Evolutionary conservation across 2,888 invertebrate genomes (phyloP), one percentile per base, ranked within the genome.

Genomic region (Ramazzottius varieornatus): DNA sequence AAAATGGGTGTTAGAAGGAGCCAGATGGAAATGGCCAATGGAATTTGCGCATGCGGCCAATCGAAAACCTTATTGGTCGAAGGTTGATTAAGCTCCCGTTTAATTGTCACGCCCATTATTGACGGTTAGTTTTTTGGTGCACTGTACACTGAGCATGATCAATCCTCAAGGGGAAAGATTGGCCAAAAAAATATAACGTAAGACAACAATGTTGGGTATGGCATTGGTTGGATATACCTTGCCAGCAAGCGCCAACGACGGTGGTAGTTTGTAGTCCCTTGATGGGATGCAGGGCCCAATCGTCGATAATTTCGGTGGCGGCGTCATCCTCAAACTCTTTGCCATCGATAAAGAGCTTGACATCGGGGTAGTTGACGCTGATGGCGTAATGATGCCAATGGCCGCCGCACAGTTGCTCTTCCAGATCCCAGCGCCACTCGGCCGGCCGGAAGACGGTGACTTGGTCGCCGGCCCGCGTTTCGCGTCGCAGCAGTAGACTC

Each of bases 321-420:
- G 86, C 81, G 71, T 81, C 83, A 65, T 78, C 77, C 66, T 80
- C 79, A 70, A 82, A 83, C 63, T 83, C 79, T 72, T 84, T 84
- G 0, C 93, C 94, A 77, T 94, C 94, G 68, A 94, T 83, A 75
- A 82, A 87, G 67, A 94, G 80, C 68, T 71, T 72, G 24, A 91
- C 87, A 73, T 86, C 86, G 0, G 91, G 88, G 80, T 92, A 89
- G 70, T 90, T 85, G 1, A 94, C 86, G 74, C 88, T 89, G 63
- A 96, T 81, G 0, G 92, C 88, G 78, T 91, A 96, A 78, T 94
- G 93, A 80, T 98, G 96, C 96, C 96, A 98, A 73, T 90, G 86
- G 76, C 91, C 88, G 78, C 98, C 96, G 79, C 96, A 96, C 65
- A 88, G 86, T 82, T 85, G 72, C 13, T 69, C 66, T 69, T 68